Evolutionary conservation across 1,140 invertebrate genomes (phyloP), one percentile per base, ranked within the genome.

Genomic region (Propsilocerus akamusi): DNA sequence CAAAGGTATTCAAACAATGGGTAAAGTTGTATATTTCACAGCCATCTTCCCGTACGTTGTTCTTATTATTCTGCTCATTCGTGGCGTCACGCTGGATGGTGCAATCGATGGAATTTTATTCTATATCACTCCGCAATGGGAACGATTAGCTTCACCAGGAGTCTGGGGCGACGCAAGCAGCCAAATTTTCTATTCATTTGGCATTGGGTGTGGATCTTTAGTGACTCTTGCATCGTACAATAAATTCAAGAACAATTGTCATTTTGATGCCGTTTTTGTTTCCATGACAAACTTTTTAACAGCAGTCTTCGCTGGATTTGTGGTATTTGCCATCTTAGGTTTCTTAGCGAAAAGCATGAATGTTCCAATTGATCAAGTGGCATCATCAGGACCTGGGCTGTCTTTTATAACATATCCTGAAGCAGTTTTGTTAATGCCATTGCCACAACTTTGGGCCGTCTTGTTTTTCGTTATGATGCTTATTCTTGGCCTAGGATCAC

Each of bases 381-480:
- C 76, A 2, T 58, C 73, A 53, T 69, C 72, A 55, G 83, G 83
- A 0, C 78, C 84, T n/a, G 85, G 83, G 0, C 60, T 89, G 22
- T 83, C 83, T 0, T 90, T 88, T 59, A 74, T 86, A 8, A 81
- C 78, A 1, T 91, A 88, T 64, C 68, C 68, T 6, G 68, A 89
- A 68, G 86, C 85, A 0, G 69, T 90, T n/a, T 70, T 82, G 0
- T 73, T 78, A 49, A 77, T 90, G 72, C 84, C 85, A 0, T 59
- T 77, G 22, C 72, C 84, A 0, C 81, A 81, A 50, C 59, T 88
- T 4, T 91, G 86, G 86, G 75, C 83, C 0, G 69, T 83, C 7
- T 61, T 88, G 1, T 92, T 92, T 68, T 93, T 93, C 69, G 71
- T 88, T 49, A 86, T 86, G 83, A 68, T 86, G 25, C 77, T 86